These are phyloP conservation scores for Belgica antarctica DNA, from an alignment of 2,888 invertebrate species.

Conservation along the genomic window DNA sequence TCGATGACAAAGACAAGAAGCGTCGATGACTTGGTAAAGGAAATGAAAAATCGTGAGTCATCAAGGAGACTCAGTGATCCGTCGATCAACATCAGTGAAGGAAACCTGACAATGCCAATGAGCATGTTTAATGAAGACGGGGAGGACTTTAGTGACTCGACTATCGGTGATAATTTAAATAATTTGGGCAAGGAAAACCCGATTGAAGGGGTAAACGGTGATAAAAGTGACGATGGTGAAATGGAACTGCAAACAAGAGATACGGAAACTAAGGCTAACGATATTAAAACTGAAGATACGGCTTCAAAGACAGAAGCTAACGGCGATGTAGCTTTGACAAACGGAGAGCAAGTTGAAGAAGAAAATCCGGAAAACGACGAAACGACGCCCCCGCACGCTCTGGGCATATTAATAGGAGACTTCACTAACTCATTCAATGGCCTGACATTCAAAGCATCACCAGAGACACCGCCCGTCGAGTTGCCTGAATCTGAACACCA, in stretches of 20 bases:
- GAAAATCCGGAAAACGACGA: no score
- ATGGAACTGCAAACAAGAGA: neutral
- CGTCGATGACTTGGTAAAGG: constrained; percentile 72
- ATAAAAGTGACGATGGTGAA: constrained; percentile 5
- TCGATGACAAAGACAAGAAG: constrained; percentile 80
- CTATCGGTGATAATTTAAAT: constrained; percentile 46
- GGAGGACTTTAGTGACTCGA: constrained; percentile 49
- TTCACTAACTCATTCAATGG: no score
- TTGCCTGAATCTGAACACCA: constrained; percentile 18
- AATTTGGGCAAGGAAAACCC: constrained; percentile 49
- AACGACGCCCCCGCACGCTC: no score
- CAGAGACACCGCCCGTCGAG: no score
- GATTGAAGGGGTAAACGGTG: constrained; percentile 22
- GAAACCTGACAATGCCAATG: constrained; percentile 50
- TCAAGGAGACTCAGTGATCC: constrained; percentile 83
- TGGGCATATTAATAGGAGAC: no score
- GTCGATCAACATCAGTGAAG: constrained; percentile 68
- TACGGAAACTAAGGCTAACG: constrained; percentile 45
- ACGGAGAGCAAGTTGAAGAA: no score
- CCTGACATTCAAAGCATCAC: constrained; percentile 45
- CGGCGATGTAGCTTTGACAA: no score
- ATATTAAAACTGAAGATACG: constrained; percentile 45
- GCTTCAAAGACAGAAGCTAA: no score
- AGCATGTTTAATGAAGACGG: constrained; percentile 49
- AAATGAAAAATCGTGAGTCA: constrained; percentile 44